These are phyloP conservation scores for Tetragonula carbonaria DNA, from an alignment of 2,888 invertebrate genomes.

Conservation along the genomic window DNA sequence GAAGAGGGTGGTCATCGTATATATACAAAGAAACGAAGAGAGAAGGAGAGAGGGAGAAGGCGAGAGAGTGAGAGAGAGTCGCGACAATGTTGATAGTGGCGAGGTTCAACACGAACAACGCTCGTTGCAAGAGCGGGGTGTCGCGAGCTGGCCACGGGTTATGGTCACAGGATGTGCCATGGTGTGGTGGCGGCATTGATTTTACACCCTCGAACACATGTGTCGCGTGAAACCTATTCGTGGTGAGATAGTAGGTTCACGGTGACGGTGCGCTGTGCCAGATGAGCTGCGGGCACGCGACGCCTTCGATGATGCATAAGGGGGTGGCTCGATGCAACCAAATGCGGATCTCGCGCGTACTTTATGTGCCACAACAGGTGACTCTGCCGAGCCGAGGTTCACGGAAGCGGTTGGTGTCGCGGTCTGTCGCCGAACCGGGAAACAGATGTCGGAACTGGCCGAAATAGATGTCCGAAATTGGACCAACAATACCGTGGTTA, in stretches of 20 bases:
- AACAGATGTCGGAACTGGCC: constrained; percentile 47
- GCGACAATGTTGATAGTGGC: neutral
- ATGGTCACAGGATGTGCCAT: constrained; percentile 75
- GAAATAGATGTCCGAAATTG: constrained; percentile 43
- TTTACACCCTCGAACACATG: constrained; percentile 77
- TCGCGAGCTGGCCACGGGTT: constrained; percentile 68
- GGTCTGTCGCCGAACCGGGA: constrained; percentile 46
- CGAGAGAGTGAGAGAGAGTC: neutral
- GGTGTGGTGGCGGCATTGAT: constrained; percentile 78
- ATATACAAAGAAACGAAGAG: constrained; percentile 5
- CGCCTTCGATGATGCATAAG: constrained; percentile 75
- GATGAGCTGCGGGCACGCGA: constrained; percentile 82
- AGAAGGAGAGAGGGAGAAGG: neutral
- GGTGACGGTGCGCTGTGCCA: constrained; percentile 75
- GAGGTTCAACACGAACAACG: constrained; percentile 39
- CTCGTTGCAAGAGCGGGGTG: constrained; percentile 47
- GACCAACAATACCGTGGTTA: constrained; percentile 1
- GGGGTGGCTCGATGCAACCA: constrained; percentile 57
- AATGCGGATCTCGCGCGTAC: constrained; percentile 68
- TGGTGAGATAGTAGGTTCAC: constrained; percentile 78
- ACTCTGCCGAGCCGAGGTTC: constrained; percentile 57
- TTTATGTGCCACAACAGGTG: constrained; percentile 78
- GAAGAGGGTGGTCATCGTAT: constrained; percentile 66
- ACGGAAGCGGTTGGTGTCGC: constrained; percentile 58
- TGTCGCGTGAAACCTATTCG: constrained; percentile 80